Evolutionary conservation across 2,797 vertebrate genomes (phyloP), one percentile per base, ranked within the genome.

Genomic region (Siniperca undulata): DNA sequence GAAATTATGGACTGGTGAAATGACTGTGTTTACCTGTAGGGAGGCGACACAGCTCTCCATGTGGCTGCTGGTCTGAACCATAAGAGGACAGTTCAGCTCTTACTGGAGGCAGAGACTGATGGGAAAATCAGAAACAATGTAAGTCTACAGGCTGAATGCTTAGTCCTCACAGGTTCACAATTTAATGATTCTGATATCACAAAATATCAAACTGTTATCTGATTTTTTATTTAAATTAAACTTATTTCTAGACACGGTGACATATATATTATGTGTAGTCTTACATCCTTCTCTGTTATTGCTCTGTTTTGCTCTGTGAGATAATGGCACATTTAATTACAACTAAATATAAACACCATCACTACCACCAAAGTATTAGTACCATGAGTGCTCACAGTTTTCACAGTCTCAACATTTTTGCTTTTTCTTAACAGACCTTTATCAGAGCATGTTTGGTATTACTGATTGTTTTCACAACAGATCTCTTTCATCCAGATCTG

Each of bases 31-130:
- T 64, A 7, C 0, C 56, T 73, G 53, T 84, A 99, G 98, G 94
- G 78, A 62, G 97, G 97, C 20, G 97, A 99, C 76, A 98, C 97
- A 0, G 96, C 97, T 0, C 96, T 99, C 60, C 98, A 99, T 64
- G 90, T 98, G 11, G 97, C 97, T 71, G 96, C 97, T 67, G 94
- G 96, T 65, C 93, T 99, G 17, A 99, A 98, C 89, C 97, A 98
- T 86, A 97, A 96, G 91, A 98, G 97, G 88, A 96, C 97, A 67
- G 96, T 95, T 44, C 96, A 96, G 93, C 90, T 97, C 48, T 85
- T 99, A 81, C 88, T 99, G 93, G 96, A 97, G 84, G 96, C 96
- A 7, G 97, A 97, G 24, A 95, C 96, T 55, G 96, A 98, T 62
- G 90, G 93, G 5, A 94, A 94, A 0, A 80, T 96, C 71, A 92